Percentiles rank a stretch among this genome's conserved stretches.
These are phyloP conservation scores for Gymnothorax reevesii DNA, from an alignment of 2,797 vertebrate genomes.

Conservation along the genomic window DNA sequence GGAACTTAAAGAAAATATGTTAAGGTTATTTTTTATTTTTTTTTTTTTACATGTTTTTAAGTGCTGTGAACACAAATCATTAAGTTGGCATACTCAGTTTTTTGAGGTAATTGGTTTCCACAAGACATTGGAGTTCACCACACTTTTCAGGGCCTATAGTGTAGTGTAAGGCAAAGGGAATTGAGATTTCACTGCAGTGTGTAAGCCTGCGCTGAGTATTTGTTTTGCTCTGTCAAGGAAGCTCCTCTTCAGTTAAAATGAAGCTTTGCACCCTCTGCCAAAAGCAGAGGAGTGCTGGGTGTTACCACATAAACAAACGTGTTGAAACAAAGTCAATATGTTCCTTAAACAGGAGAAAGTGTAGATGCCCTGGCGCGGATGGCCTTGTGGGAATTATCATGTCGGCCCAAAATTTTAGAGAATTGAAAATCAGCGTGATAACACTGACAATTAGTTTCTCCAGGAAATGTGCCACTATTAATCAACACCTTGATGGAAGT, in stretches of 20 bases:
- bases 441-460: neutral
- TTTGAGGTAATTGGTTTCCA: no score
- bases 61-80: no score
- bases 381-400: neutral
- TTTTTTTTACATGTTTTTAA: no score
- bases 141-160: no score
- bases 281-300: neutral
- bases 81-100: no score
- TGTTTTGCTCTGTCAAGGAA: neutral
- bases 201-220: neutral
- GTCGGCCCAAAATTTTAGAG: neutral
- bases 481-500: neutral
- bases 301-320: neutral
- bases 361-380: neutral
- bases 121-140: no score
- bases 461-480: neutral
- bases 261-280: neutral
- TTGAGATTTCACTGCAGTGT: neutral
- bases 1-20: no score
- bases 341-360: neutral
- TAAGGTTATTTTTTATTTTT: no score
- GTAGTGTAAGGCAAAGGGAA: neutral
- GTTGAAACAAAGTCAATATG: neutral
- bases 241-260: neutral
- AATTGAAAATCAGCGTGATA: conserved; percentile 7